Base-by-base conservation (phyloP, 2,797 vertebrate genomes). In the Pipistrellus pygmaeus region DNA sequence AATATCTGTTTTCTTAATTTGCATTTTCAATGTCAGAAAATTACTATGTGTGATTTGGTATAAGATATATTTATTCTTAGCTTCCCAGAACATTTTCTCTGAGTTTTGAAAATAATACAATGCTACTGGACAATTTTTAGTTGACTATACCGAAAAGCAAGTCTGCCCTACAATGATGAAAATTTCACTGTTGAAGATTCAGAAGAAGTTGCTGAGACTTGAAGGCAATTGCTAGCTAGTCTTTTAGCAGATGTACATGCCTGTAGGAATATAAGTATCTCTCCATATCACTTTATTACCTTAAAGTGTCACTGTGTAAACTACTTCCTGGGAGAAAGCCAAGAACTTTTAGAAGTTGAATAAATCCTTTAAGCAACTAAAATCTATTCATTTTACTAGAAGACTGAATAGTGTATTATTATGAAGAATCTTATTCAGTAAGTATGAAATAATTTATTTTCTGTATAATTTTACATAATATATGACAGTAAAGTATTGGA, bases 261-360 rank as follows among this genome's bases (percentile, higher is more conserved):
- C 88, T 92, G 15, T 72, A 83, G 75, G 48, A 81, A n/a, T n/a
- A 0, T 41, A 78, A 94, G 95, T 35, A 68, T 81, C 95, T 97
- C 93, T 96, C 86, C 91, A 87, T 92, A 81, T 95, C 86, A 91
- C 72, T 95, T 94, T 88, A 87, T 91, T 71, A 51, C 81, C 93
- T 69, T 75, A 85, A 93, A 89, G 68, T 86, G 85, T 97, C 88
- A 88, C 87, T 87, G n/a, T 92, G 84, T 86, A 86, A 92, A 93
- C 64, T 64, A 72, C 83, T 93, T 89, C 95, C 69, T 97, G 96
- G 95, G 92, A 89, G 32, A 76, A 96, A 95, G 95, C 93, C 96
- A 97, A 92, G 68, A 35, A 81, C 83, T 95, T 95, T 85, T 90
- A 68, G 66, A 84, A 72, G 76, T 75, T 95, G 55, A 97, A 91